Evolutionary conservation across 1,140 invertebrate genomes (phyloP).

Genomic region (Magallana gigas): DNA sequence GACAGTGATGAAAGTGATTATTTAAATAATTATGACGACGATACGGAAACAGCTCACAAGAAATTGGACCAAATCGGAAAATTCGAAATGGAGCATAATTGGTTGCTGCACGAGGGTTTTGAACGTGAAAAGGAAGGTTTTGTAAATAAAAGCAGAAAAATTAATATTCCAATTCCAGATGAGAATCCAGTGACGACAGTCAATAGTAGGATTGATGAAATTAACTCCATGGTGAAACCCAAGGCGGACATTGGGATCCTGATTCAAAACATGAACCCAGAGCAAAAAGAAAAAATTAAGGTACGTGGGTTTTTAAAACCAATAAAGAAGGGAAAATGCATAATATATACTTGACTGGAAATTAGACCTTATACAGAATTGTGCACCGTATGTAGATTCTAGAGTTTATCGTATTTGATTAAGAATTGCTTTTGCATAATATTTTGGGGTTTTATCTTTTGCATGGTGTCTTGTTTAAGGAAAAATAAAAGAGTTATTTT

Average conservation of each 20-base stretch:
- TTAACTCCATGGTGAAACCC: conserved; percentile 66
- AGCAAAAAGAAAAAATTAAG: conserved; percentile 63
- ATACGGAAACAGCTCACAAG: conserved; percentile 51
- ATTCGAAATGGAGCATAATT: conserved; percentile 71
- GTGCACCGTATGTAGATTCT: too few species aligned
- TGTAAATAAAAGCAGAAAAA: conserved; percentile 57
- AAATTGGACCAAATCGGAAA: conserved; percentile 53
- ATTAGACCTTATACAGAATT: background rate
- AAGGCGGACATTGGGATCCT: conserved; percentile 61
- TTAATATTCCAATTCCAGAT: conserved; percentile 67
- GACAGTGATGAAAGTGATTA: conserved; percentile 49
- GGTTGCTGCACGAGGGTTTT: conserved; percentile 65
- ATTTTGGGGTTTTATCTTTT: too few species aligned
- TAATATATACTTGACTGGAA: too few species aligned
- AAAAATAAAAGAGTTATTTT: too few species aligned
- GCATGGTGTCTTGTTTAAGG: too few species aligned
- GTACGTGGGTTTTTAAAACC: conserved; percentile 52
- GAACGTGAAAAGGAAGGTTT: conserved; percentile 59
- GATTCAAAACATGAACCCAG: conserved; percentile 55
- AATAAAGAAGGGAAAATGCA: too few species aligned
- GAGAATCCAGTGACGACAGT: conserved; percentile 62
- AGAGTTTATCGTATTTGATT: too few species aligned
- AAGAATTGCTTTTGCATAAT: too few species aligned
- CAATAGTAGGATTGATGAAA: conserved; percentile 62
- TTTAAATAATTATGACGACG: conserved; percentile 52